Evolutionary conservation across 2,797 vertebrate species (phyloP).

Genomic region (Sphenodon punctatus): DNA sequence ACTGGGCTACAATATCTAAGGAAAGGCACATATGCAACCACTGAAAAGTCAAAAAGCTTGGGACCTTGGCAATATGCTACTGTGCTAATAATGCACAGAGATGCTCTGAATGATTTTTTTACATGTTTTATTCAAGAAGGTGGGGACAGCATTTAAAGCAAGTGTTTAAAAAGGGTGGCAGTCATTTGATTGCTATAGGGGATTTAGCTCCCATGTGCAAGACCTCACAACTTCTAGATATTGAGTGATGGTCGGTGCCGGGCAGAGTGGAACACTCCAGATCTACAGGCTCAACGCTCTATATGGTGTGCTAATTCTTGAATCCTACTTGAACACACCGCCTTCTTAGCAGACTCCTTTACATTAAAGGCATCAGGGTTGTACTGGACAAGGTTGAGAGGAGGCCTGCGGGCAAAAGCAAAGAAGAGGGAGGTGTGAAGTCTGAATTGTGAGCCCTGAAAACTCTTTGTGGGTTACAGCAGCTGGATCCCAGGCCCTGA

Average conservation of each 20-base stretch:
- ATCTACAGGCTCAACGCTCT: constrained; percentile 17
- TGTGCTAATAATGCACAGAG: background rate
- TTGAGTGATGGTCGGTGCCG: background rate
- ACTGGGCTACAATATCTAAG: background rate
- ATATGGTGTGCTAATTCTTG: constrained; percentile 56
- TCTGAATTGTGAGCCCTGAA: background rate
- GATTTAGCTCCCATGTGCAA: too few relatives aligned
- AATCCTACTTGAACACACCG: constrained; percentile 61
- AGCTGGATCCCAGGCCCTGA: background rate
- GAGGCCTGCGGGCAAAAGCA: constrained; percentile 42
- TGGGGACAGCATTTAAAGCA: background rate
- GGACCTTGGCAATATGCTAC: background rate
- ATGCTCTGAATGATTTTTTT: background rate
- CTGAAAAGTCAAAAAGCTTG: background rate
- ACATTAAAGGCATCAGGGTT: constrained; percentile 65
- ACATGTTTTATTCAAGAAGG: background rate
- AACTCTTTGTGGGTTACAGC: background rate
- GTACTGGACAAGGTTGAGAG: background rate
- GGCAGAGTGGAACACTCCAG: background rate
- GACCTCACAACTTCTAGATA: too few relatives aligned
- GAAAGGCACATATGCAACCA: background rate
- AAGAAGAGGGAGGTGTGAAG: background rate
- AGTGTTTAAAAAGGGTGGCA: background rate
- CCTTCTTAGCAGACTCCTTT: constrained; percentile 66
- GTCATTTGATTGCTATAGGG: background rate